phyloP scores from a whole-genome alignment of 2,113 vertebrate species.

The Aramus guarauna region DNA sequence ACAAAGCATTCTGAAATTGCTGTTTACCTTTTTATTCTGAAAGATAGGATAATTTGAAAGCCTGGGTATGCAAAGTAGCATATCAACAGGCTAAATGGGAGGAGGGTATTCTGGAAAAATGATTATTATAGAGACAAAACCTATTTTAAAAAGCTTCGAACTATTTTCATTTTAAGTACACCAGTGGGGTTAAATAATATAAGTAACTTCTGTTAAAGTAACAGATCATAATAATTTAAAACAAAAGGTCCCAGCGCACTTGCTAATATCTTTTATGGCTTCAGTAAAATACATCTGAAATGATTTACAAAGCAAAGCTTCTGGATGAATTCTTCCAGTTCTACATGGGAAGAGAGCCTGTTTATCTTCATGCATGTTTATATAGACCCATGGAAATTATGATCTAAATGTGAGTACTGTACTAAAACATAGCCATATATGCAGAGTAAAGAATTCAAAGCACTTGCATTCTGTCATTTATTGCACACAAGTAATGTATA shows the following conservation, averaged over 20 bases:
- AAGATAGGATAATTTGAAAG: background rate
- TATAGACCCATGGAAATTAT: slow-evolving; percentile 41
- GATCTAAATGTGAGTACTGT: slow-evolving; percentile 11
- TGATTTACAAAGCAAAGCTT: slow-evolving; percentile 42
- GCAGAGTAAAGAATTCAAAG: slow-evolving; percentile 40
- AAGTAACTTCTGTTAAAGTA: slow-evolving; percentile 33
- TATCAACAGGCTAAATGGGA: background rate
- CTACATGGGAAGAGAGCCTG: background rate
- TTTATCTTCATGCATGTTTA: slow-evolving; percentile 59
- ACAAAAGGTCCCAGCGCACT: background rate
- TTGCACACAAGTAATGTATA: slow-evolving; percentile 29
- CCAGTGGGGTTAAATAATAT: slow-evolving; percentile 32
- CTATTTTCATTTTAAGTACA: background rate
- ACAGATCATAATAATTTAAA: slow-evolving; percentile 40
- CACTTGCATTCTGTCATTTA: slow-evolving; percentile 44
- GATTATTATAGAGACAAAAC: background rate
- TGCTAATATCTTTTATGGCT: slow-evolving; percentile 42
- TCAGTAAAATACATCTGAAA: slow-evolving; percentile 40
- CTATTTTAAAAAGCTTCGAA: background rate
- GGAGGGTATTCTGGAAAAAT: background rate
- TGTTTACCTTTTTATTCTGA: background rate
- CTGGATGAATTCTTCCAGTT: slow-evolving; percentile 44
- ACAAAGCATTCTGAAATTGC: background rate
- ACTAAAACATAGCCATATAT: slow-evolving; percentile 70
- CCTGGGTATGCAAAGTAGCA: background rate